phyloP scores from a whole-genome alignment of 1,140 invertebrate genomes.

The Cotesia chilonis region DNA sequence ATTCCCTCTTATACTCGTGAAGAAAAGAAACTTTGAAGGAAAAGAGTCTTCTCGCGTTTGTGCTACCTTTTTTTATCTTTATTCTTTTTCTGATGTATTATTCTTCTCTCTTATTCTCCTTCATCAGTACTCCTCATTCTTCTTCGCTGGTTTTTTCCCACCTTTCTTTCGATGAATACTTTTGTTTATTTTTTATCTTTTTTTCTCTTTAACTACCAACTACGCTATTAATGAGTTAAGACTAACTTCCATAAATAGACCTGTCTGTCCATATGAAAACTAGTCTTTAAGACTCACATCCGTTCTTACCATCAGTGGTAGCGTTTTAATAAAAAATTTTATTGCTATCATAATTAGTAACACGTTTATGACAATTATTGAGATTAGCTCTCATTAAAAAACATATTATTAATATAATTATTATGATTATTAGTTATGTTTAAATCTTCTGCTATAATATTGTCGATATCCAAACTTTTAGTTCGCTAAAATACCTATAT shows the following conservation, averaged over 20 bases:
- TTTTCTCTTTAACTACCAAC: constrained; percentile 1
- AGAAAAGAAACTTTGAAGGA: constrained; percentile 57
- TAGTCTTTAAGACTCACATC: constrained; percentile 17
- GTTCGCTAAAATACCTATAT: too few relatives aligned
- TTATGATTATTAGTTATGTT: too few relatives aligned
- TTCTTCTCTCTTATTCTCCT: constrained; percentile 28
- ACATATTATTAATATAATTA: too few relatives aligned
- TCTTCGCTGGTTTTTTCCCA: background rate
- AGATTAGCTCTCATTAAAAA: too few relatives aligned
- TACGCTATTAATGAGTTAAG: constrained; percentile 39
- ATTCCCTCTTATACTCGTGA: constrained; percentile 34
- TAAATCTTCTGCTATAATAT: too few relatives aligned
- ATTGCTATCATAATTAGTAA: background rate
- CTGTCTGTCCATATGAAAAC: constrained; percentile 13
- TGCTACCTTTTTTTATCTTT: constrained; percentile 22
- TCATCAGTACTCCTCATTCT: constrained; percentile 21
- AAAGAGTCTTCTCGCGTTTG: constrained; percentile 48
- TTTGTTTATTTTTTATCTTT: too few relatives aligned
- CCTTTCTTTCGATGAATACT: constrained; percentile 14
- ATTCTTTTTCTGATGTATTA: constrained; percentile 21
- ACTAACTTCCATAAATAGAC: constrained; percentile 37
- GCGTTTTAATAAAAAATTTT: background rate
- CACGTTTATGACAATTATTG: too few relatives aligned
- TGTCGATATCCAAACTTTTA: too few relatives aligned
- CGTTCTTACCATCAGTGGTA: constrained; percentile 8